Evolutionary conservation across 2,797 vertebrate species (phyloP).

Genomic region (Margarornis squamiger): DNA sequence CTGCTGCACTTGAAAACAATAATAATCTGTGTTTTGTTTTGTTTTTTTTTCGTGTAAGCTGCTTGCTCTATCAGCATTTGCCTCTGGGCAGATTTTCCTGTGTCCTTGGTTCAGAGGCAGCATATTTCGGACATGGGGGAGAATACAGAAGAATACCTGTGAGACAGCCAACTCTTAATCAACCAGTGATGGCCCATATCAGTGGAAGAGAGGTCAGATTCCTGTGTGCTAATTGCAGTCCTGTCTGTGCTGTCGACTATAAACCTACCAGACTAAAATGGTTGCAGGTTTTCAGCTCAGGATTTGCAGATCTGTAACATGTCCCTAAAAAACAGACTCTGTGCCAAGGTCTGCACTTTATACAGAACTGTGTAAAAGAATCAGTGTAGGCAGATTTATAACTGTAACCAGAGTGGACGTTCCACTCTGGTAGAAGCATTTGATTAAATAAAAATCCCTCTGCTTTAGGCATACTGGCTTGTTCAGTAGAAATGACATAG

Average conservation of each 20-base stretch:
- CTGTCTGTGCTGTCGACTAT: background rate
- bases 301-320: background rate
- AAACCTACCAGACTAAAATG: background rate
- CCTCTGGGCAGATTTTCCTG: slow-evolving; percentile 86
- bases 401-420: background rate
- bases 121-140: slow-evolving; percentile 64
- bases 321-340: background rate
- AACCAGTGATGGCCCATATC: slow-evolving; percentile 84
- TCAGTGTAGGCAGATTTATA: background rate
- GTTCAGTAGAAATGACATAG: background rate
- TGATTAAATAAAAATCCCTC: background rate
- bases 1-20: background rate
- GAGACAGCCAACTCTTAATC: slow-evolving; percentile 76
- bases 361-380: background rate
- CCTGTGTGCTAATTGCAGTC: background rate
- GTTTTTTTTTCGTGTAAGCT: slow-evolving; percentile 74
- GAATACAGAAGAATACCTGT: slow-evolving; percentile 73
- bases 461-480: background rate
- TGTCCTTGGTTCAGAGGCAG: slow-evolving; percentile 79
- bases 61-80: slow-evolving; percentile 89
- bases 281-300: background rate
- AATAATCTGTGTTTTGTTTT: slow-evolving; percentile 18
- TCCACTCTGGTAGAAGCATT: background rate
- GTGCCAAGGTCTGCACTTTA: background rate
- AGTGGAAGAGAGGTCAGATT: slow-evolving; percentile 86